A percentile compares a stretch with the other conserved stretches of the same genome.
These are phyloP conservation scores for Drosophila neotestacea DNA, from an alignment of 2,888 invertebrate species.

Conservation along the genomic window DNA sequence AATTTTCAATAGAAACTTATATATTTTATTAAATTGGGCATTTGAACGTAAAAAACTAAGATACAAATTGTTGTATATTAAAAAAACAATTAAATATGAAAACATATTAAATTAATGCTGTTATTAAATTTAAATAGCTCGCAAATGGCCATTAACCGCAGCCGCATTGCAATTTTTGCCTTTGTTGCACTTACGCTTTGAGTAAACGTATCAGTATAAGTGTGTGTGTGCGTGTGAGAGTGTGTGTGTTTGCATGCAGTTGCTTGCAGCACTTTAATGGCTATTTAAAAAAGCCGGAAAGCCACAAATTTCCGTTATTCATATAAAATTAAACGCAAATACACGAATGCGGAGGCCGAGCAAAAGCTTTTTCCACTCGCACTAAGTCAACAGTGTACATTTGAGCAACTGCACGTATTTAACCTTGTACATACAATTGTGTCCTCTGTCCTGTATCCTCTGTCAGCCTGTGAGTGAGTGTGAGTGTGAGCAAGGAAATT, in stretches of 20 bases:
- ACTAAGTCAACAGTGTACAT: constrained; percentile 38
- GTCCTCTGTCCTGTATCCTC: constrained; percentile 2
- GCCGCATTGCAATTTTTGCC: constrained; percentile 40
- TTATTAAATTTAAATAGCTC: constrained; percentile 43
- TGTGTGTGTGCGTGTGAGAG: constrained; percentile 11
- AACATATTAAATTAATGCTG: constrained; percentile 5
- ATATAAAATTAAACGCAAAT: constrained; percentile 76
- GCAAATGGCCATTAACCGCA: constrained; percentile 52
- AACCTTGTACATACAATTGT: constrained; percentile 35
- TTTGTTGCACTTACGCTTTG: constrained; percentile 35
- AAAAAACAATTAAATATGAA: neutral
- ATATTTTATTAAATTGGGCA: too few species aligned
- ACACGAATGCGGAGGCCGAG: constrained; percentile 38
- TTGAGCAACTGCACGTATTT: constrained; percentile 37
- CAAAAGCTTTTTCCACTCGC: constrained; percentile 42
- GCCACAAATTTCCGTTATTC: constrained; percentile 78
- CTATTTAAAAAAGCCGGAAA: constrained; percentile 78
- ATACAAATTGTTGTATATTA: too few species aligned
- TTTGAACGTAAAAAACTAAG: too few species aligned
- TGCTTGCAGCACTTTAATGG: constrained; percentile 67
- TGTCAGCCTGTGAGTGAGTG: constrained; percentile 5
- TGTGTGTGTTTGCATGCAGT: constrained; percentile 35
- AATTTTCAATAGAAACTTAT: too few species aligned
- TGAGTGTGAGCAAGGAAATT: constrained; percentile 67
- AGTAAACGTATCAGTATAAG: constrained; percentile 3